A percentile compares a stretch with the other conserved stretches of the same genome.
Conservation (phyloP, 2,888 invertebrate species). For the Ischnura elegans region DNA sequence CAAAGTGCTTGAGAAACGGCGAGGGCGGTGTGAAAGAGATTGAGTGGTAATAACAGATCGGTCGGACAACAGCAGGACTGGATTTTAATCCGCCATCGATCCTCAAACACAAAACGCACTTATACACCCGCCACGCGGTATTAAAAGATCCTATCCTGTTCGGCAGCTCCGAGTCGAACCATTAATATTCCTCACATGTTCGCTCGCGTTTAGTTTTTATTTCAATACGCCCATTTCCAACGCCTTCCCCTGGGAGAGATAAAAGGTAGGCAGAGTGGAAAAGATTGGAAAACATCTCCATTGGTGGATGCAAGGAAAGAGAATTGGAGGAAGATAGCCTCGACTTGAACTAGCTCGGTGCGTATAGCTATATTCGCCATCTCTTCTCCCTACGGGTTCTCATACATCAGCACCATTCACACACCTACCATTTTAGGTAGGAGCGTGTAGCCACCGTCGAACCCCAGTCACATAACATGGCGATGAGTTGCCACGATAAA, state of each 20-base stretch:
- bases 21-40: background rate
- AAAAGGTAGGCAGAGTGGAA: background rate
- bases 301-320: background rate
- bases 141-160: slow-evolving; percentile 50
- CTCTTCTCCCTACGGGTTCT: background rate
- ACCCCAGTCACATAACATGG: background rate
- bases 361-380: too few relatives aligned
- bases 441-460: background rate
- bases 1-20: too few relatives aligned
- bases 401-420: slow-evolving; percentile 17
- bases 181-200: slow-evolving; percentile 35
- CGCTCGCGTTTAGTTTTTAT: background rate
- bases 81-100: slow-evolving; percentile 21
- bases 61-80: background rate
- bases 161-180: background rate
- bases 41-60: background rate
- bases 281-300: slow-evolving; percentile 14
- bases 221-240: background rate
- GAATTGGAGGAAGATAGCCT: background rate
- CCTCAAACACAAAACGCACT: background rate
- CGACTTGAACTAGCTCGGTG: background rate
- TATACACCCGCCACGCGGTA: background rate
- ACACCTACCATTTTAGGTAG: background rate
- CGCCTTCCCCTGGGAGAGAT: background rate
- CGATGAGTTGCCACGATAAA: background rate